phyloP scores from a whole-genome alignment of 2,797 vertebrate genomes.

The Silurus lanzhouensis region DNA sequence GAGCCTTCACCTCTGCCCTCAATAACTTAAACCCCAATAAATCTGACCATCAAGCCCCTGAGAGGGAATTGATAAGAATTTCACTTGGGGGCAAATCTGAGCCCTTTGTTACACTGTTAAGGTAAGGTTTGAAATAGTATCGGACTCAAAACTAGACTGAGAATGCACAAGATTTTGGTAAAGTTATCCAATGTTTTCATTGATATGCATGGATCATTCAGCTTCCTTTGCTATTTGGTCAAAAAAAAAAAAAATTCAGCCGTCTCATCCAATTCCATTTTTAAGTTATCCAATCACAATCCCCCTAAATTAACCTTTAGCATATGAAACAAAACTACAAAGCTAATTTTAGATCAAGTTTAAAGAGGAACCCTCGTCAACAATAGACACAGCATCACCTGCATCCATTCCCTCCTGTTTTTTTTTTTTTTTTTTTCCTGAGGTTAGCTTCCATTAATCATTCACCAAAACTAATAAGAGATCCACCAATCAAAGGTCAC shows the following conservation, averaged over 20 bases:
- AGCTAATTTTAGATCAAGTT: conserved; percentile 29
- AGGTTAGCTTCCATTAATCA: conserved; percentile 68
- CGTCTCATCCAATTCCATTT: conserved; percentile 61
- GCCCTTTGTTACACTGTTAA: not conserved
- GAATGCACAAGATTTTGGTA: not conserved
- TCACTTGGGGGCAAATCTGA: not conserved
- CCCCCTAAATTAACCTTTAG: conserved; percentile 20
- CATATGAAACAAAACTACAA: conserved; percentile 16
- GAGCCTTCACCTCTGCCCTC: conserved; percentile 33
- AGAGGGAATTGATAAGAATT: conserved; percentile 1
- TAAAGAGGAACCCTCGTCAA: conserved; percentile 23
- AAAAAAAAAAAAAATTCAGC: conserved; percentile 61
- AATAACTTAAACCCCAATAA: conserved; percentile 23
- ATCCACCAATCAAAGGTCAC: conserved; percentile 67
- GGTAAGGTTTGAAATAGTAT: not conserved
- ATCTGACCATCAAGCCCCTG: conserved; percentile 14
- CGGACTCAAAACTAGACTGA: not conserved
- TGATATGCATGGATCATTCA: conserved; percentile 60
- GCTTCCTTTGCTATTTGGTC: conserved; percentile 59
- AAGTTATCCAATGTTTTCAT: not conserved
- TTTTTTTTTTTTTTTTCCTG: not conserved
- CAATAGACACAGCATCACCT: conserved; percentile 1
- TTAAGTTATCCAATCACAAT: conserved; percentile 1
- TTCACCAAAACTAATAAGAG: conserved; percentile 78
- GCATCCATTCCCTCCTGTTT: conserved; percentile 54